Evolutionary conservation across 2,888 invertebrate species (phyloP).

Genomic region (Oscheius onirici): DNA sequence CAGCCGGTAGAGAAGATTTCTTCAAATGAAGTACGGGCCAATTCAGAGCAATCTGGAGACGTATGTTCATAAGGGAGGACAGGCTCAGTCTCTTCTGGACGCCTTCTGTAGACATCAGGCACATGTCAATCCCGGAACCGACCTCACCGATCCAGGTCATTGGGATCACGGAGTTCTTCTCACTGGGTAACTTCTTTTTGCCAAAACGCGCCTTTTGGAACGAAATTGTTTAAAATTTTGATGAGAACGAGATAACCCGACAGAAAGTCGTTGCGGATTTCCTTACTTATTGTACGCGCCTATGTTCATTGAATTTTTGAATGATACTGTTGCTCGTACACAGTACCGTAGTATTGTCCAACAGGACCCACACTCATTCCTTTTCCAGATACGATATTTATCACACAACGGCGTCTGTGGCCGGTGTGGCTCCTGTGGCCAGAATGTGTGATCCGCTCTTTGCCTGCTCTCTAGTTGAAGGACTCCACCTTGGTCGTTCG

Average conservation of each 20-base stretch:
- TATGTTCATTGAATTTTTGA: too few species aligned
- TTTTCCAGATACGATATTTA: slow-evolving; percentile 68
- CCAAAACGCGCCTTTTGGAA: neutral
- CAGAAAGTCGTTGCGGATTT: too few species aligned
- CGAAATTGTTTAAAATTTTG: too few species aligned
- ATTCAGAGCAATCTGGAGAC: slow-evolving; percentile 61
- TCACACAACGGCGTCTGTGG: slow-evolving; percentile 71
- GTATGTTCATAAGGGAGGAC: slow-evolving; percentile 67
- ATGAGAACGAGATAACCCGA: too few species aligned
- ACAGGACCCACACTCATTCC: neutral
- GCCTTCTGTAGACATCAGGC: slow-evolving; percentile 70
- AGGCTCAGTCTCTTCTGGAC: slow-evolving; percentile 70
- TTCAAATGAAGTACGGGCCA: neutral
- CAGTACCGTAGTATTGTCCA: too few species aligned
- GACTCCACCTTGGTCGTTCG: slow-evolving; percentile 69
- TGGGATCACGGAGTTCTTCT: slow-evolving; percentile 71
- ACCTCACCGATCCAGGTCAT: slow-evolving; percentile 68
- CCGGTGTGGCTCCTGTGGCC: slow-evolving; percentile 72
- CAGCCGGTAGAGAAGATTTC: slow-evolving; percentile 70
- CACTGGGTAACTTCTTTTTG: slow-evolving; percentile 53
- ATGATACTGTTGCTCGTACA: too few species aligned
- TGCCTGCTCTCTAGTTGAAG: slow-evolving; percentile 70
- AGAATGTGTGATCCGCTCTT: slow-evolving; percentile 71
- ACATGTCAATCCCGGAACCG: slow-evolving; percentile 69
- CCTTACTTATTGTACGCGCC: too few species aligned